Conservation (phyloP, 2,888 invertebrate genomes). For the Troilus luridus region DNA sequence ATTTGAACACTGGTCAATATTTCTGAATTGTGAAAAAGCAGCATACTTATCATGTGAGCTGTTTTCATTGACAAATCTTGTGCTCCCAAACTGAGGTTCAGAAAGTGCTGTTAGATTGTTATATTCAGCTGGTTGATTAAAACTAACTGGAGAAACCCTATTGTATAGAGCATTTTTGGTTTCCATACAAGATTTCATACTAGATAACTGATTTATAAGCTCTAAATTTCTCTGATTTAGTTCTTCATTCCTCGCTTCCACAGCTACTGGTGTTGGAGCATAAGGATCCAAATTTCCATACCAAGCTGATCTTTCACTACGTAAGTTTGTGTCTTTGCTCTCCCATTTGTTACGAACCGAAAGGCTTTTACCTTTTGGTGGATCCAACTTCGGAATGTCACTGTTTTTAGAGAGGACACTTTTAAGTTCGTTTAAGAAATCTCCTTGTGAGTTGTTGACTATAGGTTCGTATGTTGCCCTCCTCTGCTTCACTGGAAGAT, state of each 20-base stretch:
- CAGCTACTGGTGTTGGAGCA: background rate
- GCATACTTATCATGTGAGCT: constrained; percentile 19
- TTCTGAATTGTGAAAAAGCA: constrained; percentile 49
- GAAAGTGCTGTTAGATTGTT: constrained; percentile 21
- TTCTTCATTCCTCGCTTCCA: constrained; percentile 35
- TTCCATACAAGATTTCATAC: background rate
- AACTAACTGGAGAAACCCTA: background rate
- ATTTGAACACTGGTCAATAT: constrained; percentile 30
- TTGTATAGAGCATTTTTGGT: constrained; percentile 21
- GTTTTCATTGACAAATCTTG: constrained; percentile 31
- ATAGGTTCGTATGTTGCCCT: background rate
- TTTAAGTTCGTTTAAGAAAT: constrained; percentile 41
- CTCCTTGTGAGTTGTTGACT: background rate
- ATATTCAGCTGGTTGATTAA: background rate
- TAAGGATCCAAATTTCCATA: constrained; percentile 60
- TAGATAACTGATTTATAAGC: constrained; percentile 39
- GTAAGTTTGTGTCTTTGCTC: constrained; percentile 58
- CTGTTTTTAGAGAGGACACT: constrained; percentile 29
- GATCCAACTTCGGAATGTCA: constrained; percentile 56
- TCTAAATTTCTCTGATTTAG: constrained; percentile 52
- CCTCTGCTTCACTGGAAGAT: constrained; percentile 24
- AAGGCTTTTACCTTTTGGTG: constrained; percentile 70
- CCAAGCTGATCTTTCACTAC: constrained; percentile 51
- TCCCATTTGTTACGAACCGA: constrained; percentile 60
- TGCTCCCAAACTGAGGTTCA: background rate